Evolutionary conservation across 2,888 invertebrate genomes (phyloP), one percentile per base, ranked within the genome.

Genomic region (Autographa gamma): DNA sequence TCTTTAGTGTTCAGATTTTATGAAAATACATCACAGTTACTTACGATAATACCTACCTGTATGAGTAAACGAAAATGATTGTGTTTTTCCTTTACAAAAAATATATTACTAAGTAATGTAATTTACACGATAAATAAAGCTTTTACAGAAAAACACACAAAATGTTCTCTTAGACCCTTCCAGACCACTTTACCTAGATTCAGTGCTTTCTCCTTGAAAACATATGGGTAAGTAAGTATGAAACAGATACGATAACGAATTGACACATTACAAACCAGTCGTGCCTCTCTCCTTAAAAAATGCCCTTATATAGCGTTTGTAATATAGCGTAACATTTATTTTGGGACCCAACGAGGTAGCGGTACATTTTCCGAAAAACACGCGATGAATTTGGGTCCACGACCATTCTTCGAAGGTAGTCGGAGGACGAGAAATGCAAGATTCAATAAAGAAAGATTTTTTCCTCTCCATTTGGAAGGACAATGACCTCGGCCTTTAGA

Each of bases 371-470:
- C 74, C 70, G 77, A 74, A 85, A 90, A 89, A 86, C 83, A 79
- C 68, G 84, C 82, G 77, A 75, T 77, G 77, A 76, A 84, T 86
- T 86, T 82, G 79, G 84, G 84, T 76, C 82, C 83, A 80, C 71
- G 85, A 81, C 80, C 89, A 86, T 93, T 92, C 90, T 89, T 89
- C 89, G 91, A 91, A 92, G 85, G 82, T 86, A 87, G 86, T 83
- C 83, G 87, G 85, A 85, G 84, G 85, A 88, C 91, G 85, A 89
- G 90, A 90, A 89, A 85, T 86, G 83, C 89, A 82, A 90, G 88
- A 86, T 89, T 89, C 87, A 85, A 92, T 91, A 88, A 86, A 88
- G 84, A 73, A 86, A 85, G 82, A 74, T 75, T 87, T 90, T 91
- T 89, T 85, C 86, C 85, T 87, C 79, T 79, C 79, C 84, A 87